Conservation (phyloP, 2,888 invertebrate species). For the Amiota minor region DNA sequence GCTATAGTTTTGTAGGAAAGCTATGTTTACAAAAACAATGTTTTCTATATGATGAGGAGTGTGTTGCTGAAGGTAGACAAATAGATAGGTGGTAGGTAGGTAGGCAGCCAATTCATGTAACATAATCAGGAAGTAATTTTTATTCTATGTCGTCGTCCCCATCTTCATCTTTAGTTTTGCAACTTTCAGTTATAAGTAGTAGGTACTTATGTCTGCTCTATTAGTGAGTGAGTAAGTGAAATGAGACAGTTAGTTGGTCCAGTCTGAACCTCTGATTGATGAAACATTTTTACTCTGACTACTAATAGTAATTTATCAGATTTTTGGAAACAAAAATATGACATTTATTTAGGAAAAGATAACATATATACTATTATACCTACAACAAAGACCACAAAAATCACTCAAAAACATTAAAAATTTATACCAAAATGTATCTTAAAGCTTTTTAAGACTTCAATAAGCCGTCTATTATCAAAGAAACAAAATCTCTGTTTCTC, state of each 20-base stretch:
- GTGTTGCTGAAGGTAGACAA: not conserved
- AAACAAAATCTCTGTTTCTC: no score
- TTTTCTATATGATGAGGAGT: not conserved
- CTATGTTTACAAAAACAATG: constrained; percentile 1
- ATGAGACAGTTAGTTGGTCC: not conserved
- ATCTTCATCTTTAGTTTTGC: constrained; percentile 34
- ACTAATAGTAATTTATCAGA: no score
- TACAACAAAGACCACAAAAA: no score
- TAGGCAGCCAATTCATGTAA: constrained; percentile 40
- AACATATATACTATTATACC: no score
- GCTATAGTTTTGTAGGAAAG: not conserved
- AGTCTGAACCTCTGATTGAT: not conserved
- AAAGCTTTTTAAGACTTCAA: not conserved
- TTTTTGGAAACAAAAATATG: no score
- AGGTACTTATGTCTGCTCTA: no score
- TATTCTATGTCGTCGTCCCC: constrained; percentile 53
- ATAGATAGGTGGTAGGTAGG: not conserved
- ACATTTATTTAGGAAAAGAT: no score
- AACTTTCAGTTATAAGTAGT: no score
- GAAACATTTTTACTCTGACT: no score
- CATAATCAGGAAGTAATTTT: constrained; percentile 65
- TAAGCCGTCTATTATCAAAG: not conserved
- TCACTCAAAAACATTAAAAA: no score
- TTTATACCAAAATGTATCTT: no score
- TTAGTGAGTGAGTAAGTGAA: not conserved